These are phyloP conservation scores for Poeciliopsis gracilis DNA, from an alignment of 2,797 vertebrate species.

Conservation along the genomic window DNA sequence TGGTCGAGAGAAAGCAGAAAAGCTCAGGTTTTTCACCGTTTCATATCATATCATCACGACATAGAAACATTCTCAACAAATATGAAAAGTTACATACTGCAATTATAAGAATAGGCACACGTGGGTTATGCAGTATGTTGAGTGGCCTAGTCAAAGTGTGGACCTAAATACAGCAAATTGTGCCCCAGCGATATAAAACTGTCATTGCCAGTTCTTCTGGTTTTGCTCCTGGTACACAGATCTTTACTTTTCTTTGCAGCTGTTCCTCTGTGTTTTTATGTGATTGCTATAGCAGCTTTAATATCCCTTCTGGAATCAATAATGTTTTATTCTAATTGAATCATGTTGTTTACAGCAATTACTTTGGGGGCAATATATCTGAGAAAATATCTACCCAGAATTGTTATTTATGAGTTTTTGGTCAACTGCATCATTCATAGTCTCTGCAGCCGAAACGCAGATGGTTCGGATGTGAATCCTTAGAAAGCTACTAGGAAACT, in stretches of 20 bases:
- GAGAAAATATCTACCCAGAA: background rate
- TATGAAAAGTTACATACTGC: no score
- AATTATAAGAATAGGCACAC: background rate
- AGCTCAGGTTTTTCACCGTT: no score
- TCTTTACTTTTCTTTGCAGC: background rate
- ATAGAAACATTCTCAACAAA: no score
- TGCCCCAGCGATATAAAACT: background rate
- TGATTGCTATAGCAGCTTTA: background rate
- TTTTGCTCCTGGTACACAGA: background rate
- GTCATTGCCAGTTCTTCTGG: background rate
- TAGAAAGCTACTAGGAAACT: background rate
- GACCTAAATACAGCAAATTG: background rate
- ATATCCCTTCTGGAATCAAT: background rate
- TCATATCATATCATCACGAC: no score
- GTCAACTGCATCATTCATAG: background rate
- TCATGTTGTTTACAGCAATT: background rate
- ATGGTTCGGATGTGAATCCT: background rate
- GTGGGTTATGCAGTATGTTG: background rate
- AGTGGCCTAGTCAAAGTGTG: background rate
- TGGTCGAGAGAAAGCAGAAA: no score
- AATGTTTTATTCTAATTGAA: background rate
- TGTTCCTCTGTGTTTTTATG: background rate
- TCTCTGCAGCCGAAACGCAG: background rate
- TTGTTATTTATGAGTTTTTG: background rate
- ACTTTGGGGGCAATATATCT: background rate